phyloP scores from a whole-genome alignment of 2,797 vertebrate genomes.

The Spondyliosoma cantharus region DNA sequence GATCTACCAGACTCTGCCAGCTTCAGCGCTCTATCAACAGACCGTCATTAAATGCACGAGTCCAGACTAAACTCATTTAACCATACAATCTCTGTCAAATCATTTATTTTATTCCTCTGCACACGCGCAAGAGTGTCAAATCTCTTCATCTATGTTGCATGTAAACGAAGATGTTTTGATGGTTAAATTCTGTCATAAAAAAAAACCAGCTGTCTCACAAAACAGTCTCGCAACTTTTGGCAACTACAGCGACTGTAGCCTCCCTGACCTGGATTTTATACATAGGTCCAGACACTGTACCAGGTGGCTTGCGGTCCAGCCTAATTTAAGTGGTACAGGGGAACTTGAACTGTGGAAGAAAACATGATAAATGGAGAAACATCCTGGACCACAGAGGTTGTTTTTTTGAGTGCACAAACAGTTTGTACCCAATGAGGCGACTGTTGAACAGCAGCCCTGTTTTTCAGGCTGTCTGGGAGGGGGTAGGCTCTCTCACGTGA shows the following conservation, averaged over 20 bases:
- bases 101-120: neutral
- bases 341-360: neutral
- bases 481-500: conserved; percentile 31
- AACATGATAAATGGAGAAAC: conserved; percentile 18
- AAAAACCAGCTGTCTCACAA: neutral
- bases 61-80: conserved; percentile 31
- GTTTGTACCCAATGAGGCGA: conserved; percentile 13
- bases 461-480: conserved; percentile 26
- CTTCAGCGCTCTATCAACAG: conserved; percentile 34
- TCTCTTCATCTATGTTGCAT: neutral
- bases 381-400: conserved; percentile 15
- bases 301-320: neutral
- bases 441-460: conserved; percentile 5
- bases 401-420: conserved; percentile 36
- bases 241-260: neutral
- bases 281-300: conserved; percentile 7
- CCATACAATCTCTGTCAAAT: conserved; percentile 3
- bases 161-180: conserved; percentile 6
- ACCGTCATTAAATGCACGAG: conserved; percentile 32
- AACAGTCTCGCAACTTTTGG: neutral
- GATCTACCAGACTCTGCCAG: conserved; percentile 42
- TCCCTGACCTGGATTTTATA: neutral
- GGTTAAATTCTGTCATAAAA: neutral
- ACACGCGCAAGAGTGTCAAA: neutral
- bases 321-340: conserved; percentile 17